Evolutionary conservation across 2,113 vertebrate species (phyloP).

Genomic region (Nansenia antarctica): DNA sequence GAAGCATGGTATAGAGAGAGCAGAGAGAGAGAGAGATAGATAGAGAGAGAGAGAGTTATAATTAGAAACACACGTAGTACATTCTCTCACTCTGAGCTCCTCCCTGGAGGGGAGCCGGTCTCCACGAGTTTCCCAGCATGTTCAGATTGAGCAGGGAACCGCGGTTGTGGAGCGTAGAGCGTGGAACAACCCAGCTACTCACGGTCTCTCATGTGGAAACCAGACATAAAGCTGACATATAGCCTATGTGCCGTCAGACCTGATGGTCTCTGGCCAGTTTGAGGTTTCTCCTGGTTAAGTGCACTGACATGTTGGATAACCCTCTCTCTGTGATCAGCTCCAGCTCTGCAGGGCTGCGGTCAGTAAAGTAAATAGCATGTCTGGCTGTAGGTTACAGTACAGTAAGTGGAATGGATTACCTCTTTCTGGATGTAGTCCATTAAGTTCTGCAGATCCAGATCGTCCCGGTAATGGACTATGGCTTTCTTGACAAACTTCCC

Average conservation of each 20-base stretch:
- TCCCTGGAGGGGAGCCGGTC: conserved; percentile 19
- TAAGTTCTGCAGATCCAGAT: conserved; percentile 79
- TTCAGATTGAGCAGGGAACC: conserved; percentile 46
- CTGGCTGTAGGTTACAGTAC: neutral
- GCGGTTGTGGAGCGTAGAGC: neutral
- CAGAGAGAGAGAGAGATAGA: neutral
- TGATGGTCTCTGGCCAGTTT: neutral
- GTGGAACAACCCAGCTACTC: conserved; percentile 30
- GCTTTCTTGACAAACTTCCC: conserved; percentile 77
- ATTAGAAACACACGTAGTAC: conserved; percentile 40
- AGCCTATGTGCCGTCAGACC: neutral
- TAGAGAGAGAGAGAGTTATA: conserved; percentile 24
- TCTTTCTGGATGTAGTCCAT: conserved; percentile 82
- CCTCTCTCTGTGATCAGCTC: conserved; percentile 18
- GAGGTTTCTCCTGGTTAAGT: conserved; percentile 7
- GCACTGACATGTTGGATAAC: conserved; percentile 22
- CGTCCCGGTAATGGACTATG: conserved; percentile 78
- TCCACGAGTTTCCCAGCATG: conserved; percentile 29
- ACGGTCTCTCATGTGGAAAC: conserved; percentile 28
- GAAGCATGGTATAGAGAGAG: neutral
- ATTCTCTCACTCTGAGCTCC: conserved; percentile 44
- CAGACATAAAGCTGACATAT: conserved; percentile 5
- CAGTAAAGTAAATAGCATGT: neutral
- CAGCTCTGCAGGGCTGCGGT: neutral
- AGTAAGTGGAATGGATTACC: conserved; percentile 48